A percentile compares a stretch with the other conserved stretches of the same genome.
phyloP scores from a whole-genome alignment of 1,140 invertebrate species.

The Telenomus remus region DNA sequence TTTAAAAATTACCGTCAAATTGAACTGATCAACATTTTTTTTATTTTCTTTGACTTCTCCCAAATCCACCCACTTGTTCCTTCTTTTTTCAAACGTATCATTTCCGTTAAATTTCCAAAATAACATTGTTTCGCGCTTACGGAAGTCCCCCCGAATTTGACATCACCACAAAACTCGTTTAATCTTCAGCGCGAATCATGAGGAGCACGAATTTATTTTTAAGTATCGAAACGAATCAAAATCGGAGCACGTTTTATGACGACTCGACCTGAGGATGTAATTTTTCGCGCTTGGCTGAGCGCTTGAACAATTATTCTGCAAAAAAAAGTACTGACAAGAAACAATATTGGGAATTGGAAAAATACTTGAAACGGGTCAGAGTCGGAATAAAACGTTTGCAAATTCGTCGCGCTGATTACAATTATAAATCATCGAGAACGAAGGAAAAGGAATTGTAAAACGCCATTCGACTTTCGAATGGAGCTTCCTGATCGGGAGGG shows the following conservation, averaged over 20 bases:
- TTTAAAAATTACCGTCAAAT: too few species aligned
- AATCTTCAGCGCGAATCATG: slow-evolving; percentile 66
- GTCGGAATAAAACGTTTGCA: background rate
- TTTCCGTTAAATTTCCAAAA: slow-evolving; percentile 55
- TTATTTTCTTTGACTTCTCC: too few species aligned
- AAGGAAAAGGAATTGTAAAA: background rate
- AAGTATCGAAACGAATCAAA: slow-evolving; percentile 61
- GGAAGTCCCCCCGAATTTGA: slow-evolving; percentile 57
- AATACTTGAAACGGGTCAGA: background rate
- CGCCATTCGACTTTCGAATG: background rate
- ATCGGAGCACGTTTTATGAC: slow-evolving; percentile 20
- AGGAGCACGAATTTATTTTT: slow-evolving; percentile 61
- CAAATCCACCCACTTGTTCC: slow-evolving; percentile 35
- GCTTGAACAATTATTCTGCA: background rate
- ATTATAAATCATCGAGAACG: slow-evolving; percentile 1
- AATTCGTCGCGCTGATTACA: background rate
- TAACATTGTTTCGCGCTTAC: slow-evolving; percentile 49
- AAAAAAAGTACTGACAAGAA: too few species aligned
- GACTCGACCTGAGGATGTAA: slow-evolving; percentile 13
- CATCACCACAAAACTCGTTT: slow-evolving; percentile 67
- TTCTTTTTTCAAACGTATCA: slow-evolving; percentile 53
- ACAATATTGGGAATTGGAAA: too few species aligned
- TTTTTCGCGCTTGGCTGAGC: slow-evolving; percentile 24
- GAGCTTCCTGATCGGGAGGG: slow-evolving; percentile 6
- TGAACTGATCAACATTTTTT: too few species aligned